Evolutionary conservation across 2,888 invertebrate species (phyloP).

Genomic region (Calameuta filiformis): DNA sequence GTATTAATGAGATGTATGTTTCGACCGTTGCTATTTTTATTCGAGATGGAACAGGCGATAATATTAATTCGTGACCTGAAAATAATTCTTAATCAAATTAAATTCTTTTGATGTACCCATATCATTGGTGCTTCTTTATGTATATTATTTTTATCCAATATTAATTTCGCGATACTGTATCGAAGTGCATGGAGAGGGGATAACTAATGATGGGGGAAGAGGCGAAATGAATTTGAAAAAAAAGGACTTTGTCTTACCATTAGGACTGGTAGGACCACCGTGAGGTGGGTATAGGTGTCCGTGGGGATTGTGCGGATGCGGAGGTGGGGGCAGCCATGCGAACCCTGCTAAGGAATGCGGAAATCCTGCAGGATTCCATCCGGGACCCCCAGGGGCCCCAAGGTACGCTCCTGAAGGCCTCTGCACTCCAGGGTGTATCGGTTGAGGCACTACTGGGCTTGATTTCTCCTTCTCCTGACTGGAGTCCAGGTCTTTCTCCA

Average conservation of each 20-base stretch:
- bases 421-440: conserved; percentile 72
- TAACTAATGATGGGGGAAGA: too few species aligned
- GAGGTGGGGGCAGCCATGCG: conserved; percentile 74
- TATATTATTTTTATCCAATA: too few species aligned
- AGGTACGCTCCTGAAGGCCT: conserved; percentile 62
- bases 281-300: conserved; percentile 62
- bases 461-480: conserved; percentile 59
- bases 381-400: conserved; percentile 49
- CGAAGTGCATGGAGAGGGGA: too few species aligned
- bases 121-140: too few species aligned
- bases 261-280: conserved; percentile 62
- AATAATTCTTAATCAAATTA: too few species aligned
- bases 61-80: too few species aligned
- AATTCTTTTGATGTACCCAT: too few species aligned
- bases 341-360: conserved; percentile 71
- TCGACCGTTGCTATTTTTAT: too few species aligned
- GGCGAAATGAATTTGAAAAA: neutral
- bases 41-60: too few species aligned
- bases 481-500: conserved; percentile 50
- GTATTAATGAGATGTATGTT: too few species aligned
- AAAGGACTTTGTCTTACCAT: conserved; percentile 47
- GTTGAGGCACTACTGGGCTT: conserved; percentile 76
- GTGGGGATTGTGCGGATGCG: conserved; percentile 70
- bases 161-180: too few species aligned
- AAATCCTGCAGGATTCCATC: conserved; percentile 63